Conservation (phyloP, 2,113 vertebrate genomes). For the Tupaia chinensis region DNA sequence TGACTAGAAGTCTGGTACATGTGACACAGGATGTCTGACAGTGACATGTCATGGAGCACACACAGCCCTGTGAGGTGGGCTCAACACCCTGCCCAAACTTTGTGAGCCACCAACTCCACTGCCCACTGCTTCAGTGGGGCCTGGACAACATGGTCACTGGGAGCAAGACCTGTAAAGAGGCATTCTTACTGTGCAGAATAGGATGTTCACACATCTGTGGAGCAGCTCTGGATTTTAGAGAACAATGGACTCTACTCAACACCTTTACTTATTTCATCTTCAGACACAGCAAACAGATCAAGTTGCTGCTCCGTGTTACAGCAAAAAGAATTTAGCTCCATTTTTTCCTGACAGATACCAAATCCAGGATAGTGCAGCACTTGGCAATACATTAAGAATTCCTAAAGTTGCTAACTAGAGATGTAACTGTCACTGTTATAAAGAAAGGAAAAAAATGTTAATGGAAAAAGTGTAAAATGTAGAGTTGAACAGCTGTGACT, state of each 20-base stretch:
- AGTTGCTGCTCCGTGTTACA: background rate
- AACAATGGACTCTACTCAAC: background rate
- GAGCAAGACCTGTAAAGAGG: background rate
- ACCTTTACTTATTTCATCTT: background rate
- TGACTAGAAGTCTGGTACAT: background rate
- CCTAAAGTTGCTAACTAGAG: constrained; percentile 66
- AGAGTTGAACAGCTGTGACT: constrained; percentile 72
- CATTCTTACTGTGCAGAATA: fast-evolving
- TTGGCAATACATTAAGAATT: constrained; percentile 45
- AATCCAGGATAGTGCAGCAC: background rate
- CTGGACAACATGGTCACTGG: no score
- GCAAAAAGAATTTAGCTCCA: constrained; percentile 19
- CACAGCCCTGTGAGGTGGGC: background rate
- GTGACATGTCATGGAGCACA: fast-evolving
- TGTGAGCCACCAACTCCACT: background rate
- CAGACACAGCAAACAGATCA: background rate
- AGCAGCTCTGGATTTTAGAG: background rate
- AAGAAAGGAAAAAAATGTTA: constrained; percentile 11
- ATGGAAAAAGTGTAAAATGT: constrained; percentile 59
- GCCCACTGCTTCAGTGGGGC: no score
- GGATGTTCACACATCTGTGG: background rate
- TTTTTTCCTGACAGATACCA: constrained; percentile 49
- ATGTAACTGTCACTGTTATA: constrained; percentile 73
- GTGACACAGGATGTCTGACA: background rate
- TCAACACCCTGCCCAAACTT: background rate